Evolutionary conservation across 1,140 invertebrate genomes (phyloP).

Genomic region (Drosophila arizonae): DNA sequence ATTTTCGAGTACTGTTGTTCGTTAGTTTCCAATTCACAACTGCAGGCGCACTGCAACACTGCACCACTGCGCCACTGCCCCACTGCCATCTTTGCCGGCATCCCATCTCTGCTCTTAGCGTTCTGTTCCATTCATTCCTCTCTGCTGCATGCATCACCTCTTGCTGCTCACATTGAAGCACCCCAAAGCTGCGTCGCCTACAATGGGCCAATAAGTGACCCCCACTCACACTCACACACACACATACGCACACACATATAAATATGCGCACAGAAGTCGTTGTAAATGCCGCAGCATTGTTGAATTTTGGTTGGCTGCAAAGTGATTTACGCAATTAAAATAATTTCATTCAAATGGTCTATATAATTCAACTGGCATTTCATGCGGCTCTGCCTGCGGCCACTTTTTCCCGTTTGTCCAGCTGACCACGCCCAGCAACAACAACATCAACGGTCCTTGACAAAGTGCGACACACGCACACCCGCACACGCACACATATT

Average conservation of each 20-base stretch:
- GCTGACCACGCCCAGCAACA: slow-evolving; percentile 23
- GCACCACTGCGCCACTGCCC: slow-evolving; percentile 11
- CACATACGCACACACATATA: slow-evolving; percentile 6
- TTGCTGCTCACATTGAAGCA: slow-evolving; percentile 19
- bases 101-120: neutral
- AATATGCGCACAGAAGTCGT: neutral
- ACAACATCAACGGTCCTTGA: slow-evolving; percentile 23
- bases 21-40: slow-evolving; percentile 42
- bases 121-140: neutral
- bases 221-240: slow-evolving; percentile 25
- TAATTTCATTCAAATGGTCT: slow-evolving; percentile 79
- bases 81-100: neutral
- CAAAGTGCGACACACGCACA: slow-evolving; percentile 24
- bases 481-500: neutral
- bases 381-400: slow-evolving; percentile 53
- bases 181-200: slow-evolving; percentile 44
- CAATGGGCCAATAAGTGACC: slow-evolving; percentile 73
- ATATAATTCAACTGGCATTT: slow-evolving; percentile 79
- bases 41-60: slow-evolving; percentile 7
- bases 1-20: slow-evolving; percentile 53
- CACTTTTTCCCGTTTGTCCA: slow-evolving; percentile 43
- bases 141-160: slow-evolving; percentile 2
- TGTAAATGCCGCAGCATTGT: slow-evolving; percentile 65
- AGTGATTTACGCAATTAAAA: slow-evolving; percentile 81
- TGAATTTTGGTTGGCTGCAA: slow-evolving; percentile 73